These are phyloP conservation scores for Mionectes olivaceus DNA, from an alignment of 2,797 vertebrate species.

Conservation along the genomic window DNA sequence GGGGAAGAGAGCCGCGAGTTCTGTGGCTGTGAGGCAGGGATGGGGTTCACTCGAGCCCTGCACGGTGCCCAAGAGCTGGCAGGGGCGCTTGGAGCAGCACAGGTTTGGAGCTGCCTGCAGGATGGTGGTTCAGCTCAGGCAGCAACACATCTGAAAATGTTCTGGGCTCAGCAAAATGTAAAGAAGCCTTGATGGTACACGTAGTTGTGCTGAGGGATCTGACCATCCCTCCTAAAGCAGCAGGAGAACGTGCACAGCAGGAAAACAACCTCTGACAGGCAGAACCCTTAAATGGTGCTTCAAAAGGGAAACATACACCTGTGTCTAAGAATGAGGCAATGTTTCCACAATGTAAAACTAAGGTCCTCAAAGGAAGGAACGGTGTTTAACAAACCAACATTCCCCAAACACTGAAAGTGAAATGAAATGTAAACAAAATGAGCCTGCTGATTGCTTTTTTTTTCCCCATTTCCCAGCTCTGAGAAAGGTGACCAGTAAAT, in stretches of 20 bases:
- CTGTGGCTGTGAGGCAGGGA: background rate
- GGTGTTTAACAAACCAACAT: background rate
- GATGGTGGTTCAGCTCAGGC: background rate
- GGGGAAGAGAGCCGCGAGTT: background rate
- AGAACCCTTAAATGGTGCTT: background rate
- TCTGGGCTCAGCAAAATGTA: background rate
- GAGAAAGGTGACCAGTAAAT: constrained; percentile 37
- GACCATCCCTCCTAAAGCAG: background rate
- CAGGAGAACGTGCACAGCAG: background rate
- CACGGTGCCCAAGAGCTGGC: no score
- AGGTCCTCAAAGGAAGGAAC: background rate
- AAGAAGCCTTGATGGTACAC: background rate
- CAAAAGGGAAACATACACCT: background rate
- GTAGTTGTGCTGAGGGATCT: background rate
- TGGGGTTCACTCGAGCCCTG: background rate
- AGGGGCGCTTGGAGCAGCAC: fast-evolving
- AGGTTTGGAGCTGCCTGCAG: background rate
- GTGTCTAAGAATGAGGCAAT: background rate
- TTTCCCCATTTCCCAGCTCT: background rate
- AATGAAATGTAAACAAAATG: constrained; percentile 13
- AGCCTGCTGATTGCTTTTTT: background rate
- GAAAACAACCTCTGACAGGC: background rate
- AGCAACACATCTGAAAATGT: background rate
- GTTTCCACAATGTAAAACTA: background rate
- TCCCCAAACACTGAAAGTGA: background rate